Base-by-base conservation (phyloP, 2,113 vertebrate genomes). In the Recurvirostra avosetta region DNA sequence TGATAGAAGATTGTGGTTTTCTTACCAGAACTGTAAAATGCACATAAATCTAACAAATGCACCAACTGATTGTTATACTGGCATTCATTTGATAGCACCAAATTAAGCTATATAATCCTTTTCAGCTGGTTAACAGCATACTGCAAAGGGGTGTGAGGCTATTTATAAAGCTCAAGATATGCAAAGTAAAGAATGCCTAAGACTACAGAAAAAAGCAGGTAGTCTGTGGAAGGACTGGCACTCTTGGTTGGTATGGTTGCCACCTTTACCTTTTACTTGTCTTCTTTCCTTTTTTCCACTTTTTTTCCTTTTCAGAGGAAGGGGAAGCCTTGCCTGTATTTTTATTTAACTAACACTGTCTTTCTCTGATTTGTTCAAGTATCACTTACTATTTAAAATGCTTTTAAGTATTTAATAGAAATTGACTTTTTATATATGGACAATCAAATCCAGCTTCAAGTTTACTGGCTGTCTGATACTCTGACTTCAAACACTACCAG, bases 81-180 rank as follows among this genome's bases (percentile, higher is more conserved):
- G 67, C 56, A 97, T 96, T 88, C 97, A 95, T 58, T 36, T 86
- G 83, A 94, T 78, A 95, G 77, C 45, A 81, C 50, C 84, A 92
- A 92, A 96, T 93, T 95, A 96, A 97, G 92, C 95, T 88, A 32
- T 58, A 86, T 97, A 97, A 97, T 96, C 97, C 94, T 91, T 94
- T 96, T 97, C 96, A 98, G 96, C 95, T 97, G 96, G 97, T 95
- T 97, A 97, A 77, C 32, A 95, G 87, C 96, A 97, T 94, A 85
- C 91, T 96, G 93, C 61, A 91, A 88, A 83, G 56, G 76, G 70
- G 59, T 49, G 65, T 25, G 74, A 92, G 38, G 52, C 82, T 96
- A 96, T 96, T 94, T 88, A 96, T 96, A 97, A 94, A 86, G 27
- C 52, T 73, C 43, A 86, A 97, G 72, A 52, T 93, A 97, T 90